Evolutionary conservation across 2,113 vertebrate species (phyloP), one percentile per base, ranked within the genome.

Genomic region (Pseudopodoces humilis): DNA sequence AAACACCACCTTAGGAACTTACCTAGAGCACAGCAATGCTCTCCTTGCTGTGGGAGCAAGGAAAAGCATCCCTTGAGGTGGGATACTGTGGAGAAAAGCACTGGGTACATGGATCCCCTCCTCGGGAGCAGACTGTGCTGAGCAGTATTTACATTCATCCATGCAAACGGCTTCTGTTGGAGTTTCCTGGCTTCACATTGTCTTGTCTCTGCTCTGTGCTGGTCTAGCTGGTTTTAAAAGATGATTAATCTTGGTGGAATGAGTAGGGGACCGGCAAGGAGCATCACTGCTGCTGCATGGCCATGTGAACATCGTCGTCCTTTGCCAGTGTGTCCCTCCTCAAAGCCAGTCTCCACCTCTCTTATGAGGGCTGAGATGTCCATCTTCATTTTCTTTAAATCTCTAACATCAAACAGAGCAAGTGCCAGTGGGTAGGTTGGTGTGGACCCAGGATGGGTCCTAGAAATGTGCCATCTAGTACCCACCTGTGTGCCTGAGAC

Each of bases 251-350:
- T 83, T 10, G 4, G 39, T 2, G 13, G 44, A 46, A 68, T 46
- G 77, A 89, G 75, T 46, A 35, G 52, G 62, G 49, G 44, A 83
- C 71, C 47, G 15, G 59, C 0, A 3, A 86, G 44, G 75, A 81
- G 67, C 64, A 53, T 85, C 8, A 3, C 50, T 69, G 87, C 67
- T 74, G 72, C 68, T 67, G 50, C 2, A 4, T 0, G 1, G 46
- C 79, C 4, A 0, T 13, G 21, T 0, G 10, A 43, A 25, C 62
- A 63, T 62, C 56, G 22, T 22, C 0, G 0, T 47, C 71, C 59
- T 83, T 55, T 25, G 13, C 19, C 79, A 52, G 63, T 7, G 0
- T 43, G 27, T 74, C 41, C 33, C 44, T 24, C 13, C 49, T 83
- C 55, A n/a, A 21, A 90, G 47, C 67, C 60, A 19, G 11, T 75